Conservation (phyloP, 1,140 invertebrate species). For the Drosophila eugracilis region DNA sequence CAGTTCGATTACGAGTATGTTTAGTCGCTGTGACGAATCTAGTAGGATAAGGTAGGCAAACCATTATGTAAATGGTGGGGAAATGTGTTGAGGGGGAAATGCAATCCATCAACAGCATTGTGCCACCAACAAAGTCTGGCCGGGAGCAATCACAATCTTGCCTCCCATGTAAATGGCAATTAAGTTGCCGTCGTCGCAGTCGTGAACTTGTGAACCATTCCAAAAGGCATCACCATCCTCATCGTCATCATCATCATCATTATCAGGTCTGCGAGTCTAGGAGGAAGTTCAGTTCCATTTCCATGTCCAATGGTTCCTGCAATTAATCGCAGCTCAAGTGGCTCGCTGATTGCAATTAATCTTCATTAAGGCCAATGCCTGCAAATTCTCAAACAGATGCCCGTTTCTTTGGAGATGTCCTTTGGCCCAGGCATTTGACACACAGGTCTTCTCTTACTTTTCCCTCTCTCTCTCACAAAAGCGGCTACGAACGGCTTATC, state of each 20-base stretch:
- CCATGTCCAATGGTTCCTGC: slow-evolving; percentile 68
- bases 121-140: slow-evolving; percentile 74
- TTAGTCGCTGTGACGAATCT: slow-evolving; percentile 56
- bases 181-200: slow-evolving; percentile 73
- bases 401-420: slow-evolving; percentile 33
- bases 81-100: not conserved
- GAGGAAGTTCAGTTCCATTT: slow-evolving; percentile 71
- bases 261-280: slow-evolving; percentile 25
- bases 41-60: not conserved
- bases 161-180: slow-evolving; percentile 79
- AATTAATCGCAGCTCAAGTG: slow-evolving; percentile 82
- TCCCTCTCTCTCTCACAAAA: not conserved
- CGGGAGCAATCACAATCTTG: slow-evolving; percentile 55
- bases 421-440: slow-evolving; percentile 53
- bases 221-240: slow-evolving; percentile 53
- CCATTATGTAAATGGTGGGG: slow-evolving; percentile 16
- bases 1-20: slow-evolving; percentile 29
- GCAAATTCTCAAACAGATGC: slow-evolving; percentile 5
- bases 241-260: slow-evolving; percentile 37
- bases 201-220: slow-evolving; percentile 80
- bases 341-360: slow-evolving; percentile 84
- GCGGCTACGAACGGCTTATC: slow-evolving; percentile 48
- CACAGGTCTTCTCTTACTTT: slow-evolving; percentile 36
- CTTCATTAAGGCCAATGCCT: slow-evolving; percentile 71
- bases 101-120: slow-evolving; percentile 71